A percentile compares a stretch with the other conserved stretches of the same genome.
Evolutionary conservation across 2,888 invertebrate species (phyloP).

Genomic region (Stegana nigrithorax): DNA sequence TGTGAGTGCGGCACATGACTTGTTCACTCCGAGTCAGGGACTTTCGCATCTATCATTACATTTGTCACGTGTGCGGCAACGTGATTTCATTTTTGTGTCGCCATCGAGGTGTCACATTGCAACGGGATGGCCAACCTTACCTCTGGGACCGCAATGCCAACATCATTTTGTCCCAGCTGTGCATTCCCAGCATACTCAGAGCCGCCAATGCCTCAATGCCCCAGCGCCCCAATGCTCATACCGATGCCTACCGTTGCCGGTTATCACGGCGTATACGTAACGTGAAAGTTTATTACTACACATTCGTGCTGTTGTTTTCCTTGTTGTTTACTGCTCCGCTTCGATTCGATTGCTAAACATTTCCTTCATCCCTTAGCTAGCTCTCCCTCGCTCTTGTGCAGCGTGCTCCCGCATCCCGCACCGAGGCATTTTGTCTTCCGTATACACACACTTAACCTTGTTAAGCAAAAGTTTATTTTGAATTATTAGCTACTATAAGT

Average conservation of each 20-base stretch:
- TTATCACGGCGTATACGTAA: constrained; percentile 18
- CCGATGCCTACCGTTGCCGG: neutral
- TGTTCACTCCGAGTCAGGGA: neutral
- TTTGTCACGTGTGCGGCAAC: constrained; percentile 60
- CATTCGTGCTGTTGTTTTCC: constrained; percentile 32
- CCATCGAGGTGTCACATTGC: constrained; percentile 59
- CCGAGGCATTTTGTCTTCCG: too few species aligned
- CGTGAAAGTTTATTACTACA: constrained; percentile 17
- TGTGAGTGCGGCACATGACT: constrained; percentile 35
- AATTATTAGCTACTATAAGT: constrained; percentile 12
- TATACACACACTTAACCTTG: too few species aligned
- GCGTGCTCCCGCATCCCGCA: too few species aligned
- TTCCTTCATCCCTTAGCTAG: neutral
- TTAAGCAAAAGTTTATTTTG: constrained; percentile 3
- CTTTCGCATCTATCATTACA: constrained; percentile 60
- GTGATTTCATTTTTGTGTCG: constrained; percentile 60
- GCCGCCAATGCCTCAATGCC: neutral
- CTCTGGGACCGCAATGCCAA: neutral
- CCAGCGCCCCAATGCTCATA: neutral
- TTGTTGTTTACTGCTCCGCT: constrained; percentile 26
- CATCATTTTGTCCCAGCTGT: neutral
- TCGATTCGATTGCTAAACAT: neutral
- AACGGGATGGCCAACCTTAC: constrained; percentile 8
- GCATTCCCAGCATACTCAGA: too few species aligned
- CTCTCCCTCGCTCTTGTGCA: neutral